Evolutionary conservation across 2,888 invertebrate genomes (phyloP).

Genomic region (Eudasyphora cyanicolor): DNA sequence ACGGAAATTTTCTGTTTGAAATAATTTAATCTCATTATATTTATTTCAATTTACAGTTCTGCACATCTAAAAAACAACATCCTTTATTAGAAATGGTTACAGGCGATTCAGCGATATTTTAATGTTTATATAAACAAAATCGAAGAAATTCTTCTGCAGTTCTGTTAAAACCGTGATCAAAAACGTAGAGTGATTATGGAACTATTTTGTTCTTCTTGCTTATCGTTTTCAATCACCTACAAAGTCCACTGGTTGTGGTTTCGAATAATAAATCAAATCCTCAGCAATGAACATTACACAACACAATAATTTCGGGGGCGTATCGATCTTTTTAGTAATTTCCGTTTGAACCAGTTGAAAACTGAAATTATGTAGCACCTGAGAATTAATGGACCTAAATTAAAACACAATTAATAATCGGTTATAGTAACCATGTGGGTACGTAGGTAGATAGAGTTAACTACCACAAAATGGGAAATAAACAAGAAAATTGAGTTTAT

Average conservation of each 20-base stretch:
- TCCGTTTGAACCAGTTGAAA: constrained; percentile 6
- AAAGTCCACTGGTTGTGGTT: background rate
- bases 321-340: background rate
- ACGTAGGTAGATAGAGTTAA: background rate
- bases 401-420: background rate
- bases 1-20: too few relatives aligned
- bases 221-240: background rate
- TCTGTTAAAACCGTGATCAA: too few relatives aligned
- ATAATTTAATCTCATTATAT: too few relatives aligned
- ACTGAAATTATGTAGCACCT: background rate
- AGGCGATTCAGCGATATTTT: too few relatives aligned
- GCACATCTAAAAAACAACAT: too few relatives aligned
- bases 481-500: background rate
- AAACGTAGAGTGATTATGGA: too few relatives aligned
- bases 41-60: too few relatives aligned
- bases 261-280: background rate
- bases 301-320: background rate
- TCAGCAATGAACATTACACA: constrained; percentile 13
- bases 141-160: too few relatives aligned
- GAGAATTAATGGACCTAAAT: background rate
- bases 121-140: background rate
- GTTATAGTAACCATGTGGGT: background rate
- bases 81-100: too few relatives aligned
- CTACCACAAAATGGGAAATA: background rate
- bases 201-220: background rate